Base-by-base conservation (phyloP, 2,113 vertebrate genomes). In the Aix galericulata region DNA sequence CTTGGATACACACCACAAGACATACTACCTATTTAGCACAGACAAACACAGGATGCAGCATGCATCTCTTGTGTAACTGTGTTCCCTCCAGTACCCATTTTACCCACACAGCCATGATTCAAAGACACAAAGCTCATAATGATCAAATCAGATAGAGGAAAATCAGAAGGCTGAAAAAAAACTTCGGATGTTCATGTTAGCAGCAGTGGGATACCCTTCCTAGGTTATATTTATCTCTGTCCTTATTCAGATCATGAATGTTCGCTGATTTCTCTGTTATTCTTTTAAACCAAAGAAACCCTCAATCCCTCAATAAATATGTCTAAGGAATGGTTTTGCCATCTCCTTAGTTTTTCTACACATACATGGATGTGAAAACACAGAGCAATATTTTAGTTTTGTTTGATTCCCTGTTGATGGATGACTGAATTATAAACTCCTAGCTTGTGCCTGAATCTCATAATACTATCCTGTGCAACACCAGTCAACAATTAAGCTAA, bases 21-120 rank as follows among this genome's bases (percentile, higher is more conserved):
- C 40, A 46, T 46, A 46, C 25, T 34, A 55, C 29, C 52, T 55
- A 60, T 46, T 67, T 66, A 76, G 46, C 23, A 62, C 20, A 82
- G 71, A 80, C 26, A 77, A 36, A 23, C 31, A 62, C 52, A 80
- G 34, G n/a, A 64, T 9, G 22, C 32, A 42, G 34, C 52, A 44
- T 31, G 16, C 82, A 64, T 52, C 23, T n/a, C 8, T 71, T 38
- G 20, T 34, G 26, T 17, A 86, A 3, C 20, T 3, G 0, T 3
- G 0, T 50, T 69, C 7, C 23, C 29, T 31, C 13, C 14, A 34
- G 18, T n/a, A 62, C 9, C 11, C 26, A 31, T 38, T 82, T 81
- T 74, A 62, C 62, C 32, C 22, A n/a, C 0, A 0, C 2, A 4
- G 46, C 27, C 34, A 22, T 56, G 50, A 71, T 42, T 8, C 59